phyloP scores from a whole-genome alignment of 2,113 vertebrate genomes.

The Zosterops lateralis region DNA sequence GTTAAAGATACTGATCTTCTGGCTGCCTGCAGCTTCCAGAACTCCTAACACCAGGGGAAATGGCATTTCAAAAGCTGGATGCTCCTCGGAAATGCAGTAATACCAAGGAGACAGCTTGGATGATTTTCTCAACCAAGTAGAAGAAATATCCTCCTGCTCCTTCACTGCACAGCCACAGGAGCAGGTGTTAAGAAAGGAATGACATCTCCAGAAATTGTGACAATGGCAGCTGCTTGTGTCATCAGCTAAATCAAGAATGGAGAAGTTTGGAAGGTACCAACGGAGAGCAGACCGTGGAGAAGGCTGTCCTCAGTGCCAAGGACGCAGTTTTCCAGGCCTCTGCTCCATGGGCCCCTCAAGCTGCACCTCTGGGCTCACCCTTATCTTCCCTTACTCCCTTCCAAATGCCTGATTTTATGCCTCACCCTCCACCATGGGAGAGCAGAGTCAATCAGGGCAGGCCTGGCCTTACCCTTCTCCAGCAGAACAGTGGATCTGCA shows the following conservation, averaged over 20 bases:
- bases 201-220: not conserved
- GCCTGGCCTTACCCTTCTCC: not conserved
- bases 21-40: slow-evolving; percentile 4
- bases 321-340: not conserved
- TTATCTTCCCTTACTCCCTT: not conserved
- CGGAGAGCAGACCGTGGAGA: not conserved
- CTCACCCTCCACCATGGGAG: not conserved
- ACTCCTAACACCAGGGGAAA: not conserved
- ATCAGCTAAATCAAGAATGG: not conserved
- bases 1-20: not conserved
- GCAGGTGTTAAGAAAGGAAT: not conserved
- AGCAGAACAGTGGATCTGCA: not conserved
- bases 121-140: not conserved
- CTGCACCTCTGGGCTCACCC: not conserved
- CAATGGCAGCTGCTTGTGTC: not conserved
- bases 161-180: not conserved
- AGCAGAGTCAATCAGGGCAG: not conserved
- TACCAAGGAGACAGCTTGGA: not conserved
- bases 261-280: not conserved
- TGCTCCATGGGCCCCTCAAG: not conserved
- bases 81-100: not conserved
- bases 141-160: not conserved
- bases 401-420: not conserved
- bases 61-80: not conserved
- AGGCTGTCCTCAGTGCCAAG: not conserved